Percentiles rank a stretch among this genome's conserved stretches.
phyloP scores from a whole-genome alignment of 2,113 vertebrate species.

The Myrmecobius fasciatus region DNA sequence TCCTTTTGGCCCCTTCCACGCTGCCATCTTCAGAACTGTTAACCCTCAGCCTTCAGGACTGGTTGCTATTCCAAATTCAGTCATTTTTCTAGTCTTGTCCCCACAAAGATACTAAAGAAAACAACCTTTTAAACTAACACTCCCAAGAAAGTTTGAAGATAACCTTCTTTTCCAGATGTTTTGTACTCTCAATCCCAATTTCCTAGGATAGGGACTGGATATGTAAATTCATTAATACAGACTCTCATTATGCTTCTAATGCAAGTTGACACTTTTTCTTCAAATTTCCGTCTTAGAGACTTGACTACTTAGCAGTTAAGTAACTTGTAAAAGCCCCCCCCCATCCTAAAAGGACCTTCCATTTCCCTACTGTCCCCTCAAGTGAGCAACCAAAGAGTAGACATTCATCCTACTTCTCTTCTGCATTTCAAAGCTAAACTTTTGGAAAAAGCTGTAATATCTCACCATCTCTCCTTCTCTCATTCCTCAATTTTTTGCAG shows the following conservation, averaged over 20 bases:
- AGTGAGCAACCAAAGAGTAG: background rate
- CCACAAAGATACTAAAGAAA: background rate
- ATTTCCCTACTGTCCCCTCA: background rate
- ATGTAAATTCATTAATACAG: background rate
- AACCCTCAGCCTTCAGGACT: background rate
- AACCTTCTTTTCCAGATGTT: background rate
- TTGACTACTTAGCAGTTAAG: background rate
- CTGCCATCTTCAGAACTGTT: constrained; percentile 11
- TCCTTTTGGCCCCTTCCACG: background rate
- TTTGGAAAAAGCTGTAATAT: background rate
- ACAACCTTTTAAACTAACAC: background rate
- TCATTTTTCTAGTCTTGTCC: background rate
- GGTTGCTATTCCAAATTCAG: background rate
- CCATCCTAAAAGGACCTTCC: background rate
- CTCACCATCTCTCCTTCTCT: background rate
- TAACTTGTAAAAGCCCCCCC: background rate
- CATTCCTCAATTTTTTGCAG: background rate
- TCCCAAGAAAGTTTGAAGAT: constrained; percentile 17
- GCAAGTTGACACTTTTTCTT: no score
- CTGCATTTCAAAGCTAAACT: background rate
- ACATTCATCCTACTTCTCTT: background rate
- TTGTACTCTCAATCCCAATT: background rate
- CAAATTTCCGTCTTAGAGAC: no score
- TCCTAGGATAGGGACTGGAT: background rate
- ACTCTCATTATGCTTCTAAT: no score